Evolutionary conservation across 1,140 invertebrate species (phyloP), one percentile per base, ranked within the genome.

Genomic region (Colletes gigas): DNA sequence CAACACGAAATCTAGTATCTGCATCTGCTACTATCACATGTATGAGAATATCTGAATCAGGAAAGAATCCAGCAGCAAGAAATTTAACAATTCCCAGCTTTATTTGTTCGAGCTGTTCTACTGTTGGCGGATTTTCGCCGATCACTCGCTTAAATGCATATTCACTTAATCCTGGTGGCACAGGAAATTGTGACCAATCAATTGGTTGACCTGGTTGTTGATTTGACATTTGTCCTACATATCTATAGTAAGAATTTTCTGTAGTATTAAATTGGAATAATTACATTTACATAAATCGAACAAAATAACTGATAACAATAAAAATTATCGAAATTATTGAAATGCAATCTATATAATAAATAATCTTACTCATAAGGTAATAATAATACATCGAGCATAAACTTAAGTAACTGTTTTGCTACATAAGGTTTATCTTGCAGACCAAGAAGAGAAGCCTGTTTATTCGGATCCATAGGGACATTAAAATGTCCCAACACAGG

Each of bases 61-160:
- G 94, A 82, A 98, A 97, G 17, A 97, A 94, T 71, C 97, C 97
- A 82, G 95, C 95, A 50, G 95, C 95, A 62, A 98, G 93, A 88
- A 98, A 98, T 87, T 97, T 97, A 4, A 98, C 95, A 78, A 98
- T 96, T 65, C 96, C 96, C 75, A 97, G 89, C 92, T 98, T 98
- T 10, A 95, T 94, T 93, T 96, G 92, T 66, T 98, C 97, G 65
- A 98, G 93, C 89, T 97, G 95, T 87, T 98, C 97, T n/a, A 97
- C 95, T 77, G 95, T 96, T 80, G 96, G 94, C 41, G 96, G 95
- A 88, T 94, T 95, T 87, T 97, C 97, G 65, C 96, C 96, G 14
- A 96, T 96, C 4, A 98, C 95, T 81, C 97, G 94, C 92, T 97
- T 98, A 88, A 97, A 97, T 17, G 96, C 95, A 86, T 96, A 95